These are phyloP conservation scores for Pterobdella sp. DNA, from an alignment of 2,888 invertebrate species.

Conservation along the genomic window DNA sequence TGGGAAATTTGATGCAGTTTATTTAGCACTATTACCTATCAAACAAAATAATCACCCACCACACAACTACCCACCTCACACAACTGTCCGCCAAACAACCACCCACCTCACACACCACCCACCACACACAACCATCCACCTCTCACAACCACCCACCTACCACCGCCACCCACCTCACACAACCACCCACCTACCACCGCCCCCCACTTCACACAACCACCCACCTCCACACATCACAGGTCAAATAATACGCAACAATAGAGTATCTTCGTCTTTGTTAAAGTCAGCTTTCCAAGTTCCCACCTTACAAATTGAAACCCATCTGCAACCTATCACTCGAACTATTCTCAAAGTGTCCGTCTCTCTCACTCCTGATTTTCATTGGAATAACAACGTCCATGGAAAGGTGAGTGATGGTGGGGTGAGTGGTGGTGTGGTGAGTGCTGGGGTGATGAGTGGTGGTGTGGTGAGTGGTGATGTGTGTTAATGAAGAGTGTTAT, in stretches of 20 bases:
- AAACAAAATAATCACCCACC: not conserved
- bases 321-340: conserved; percentile 87
- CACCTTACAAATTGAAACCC: conserved; percentile 69
- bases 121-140: not conserved
- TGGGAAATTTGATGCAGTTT: too few species aligned
- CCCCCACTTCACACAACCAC: not conserved
- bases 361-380: conserved; percentile 57
- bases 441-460: too few species aligned
- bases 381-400: conserved; percentile 80
- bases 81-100: not conserved
- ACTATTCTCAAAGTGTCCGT: conserved; percentile 65
- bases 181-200: not conserved
- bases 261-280: conserved; percentile 68
- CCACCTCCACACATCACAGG: conserved; percentile 50
- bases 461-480: too few species aligned
- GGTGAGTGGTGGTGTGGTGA: too few species aligned
- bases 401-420: too few species aligned
- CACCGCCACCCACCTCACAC: not conserved
- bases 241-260: conserved; percentile 66
- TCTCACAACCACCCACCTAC: not conserved
- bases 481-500: too few species aligned
- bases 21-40: too few species aligned
- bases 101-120: not conserved
- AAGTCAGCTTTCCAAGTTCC: conserved; percentile 80
- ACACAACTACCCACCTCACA: not conserved